These are phyloP conservation scores for Plebejus argus DNA, from an alignment of 2,888 invertebrate species.

Conservation along the genomic window DNA sequence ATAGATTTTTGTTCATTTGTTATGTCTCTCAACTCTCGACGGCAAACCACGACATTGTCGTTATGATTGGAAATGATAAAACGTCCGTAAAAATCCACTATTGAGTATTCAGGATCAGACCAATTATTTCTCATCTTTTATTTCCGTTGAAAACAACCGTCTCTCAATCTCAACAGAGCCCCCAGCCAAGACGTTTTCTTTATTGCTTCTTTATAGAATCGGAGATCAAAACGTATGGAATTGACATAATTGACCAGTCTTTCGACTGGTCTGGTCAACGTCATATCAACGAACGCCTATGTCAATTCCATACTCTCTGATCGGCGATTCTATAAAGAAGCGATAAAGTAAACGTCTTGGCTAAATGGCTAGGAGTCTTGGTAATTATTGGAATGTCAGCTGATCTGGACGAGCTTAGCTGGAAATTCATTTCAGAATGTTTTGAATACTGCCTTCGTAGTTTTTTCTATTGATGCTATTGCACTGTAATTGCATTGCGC, in stretches of 20 bases:
- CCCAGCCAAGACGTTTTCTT: too few species aligned
- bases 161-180: background rate
- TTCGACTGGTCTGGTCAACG: too few species aligned
- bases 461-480: background rate
- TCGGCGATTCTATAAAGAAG: too few species aligned
- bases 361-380: background rate
- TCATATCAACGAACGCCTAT: too few species aligned
- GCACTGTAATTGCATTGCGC: too few species aligned
- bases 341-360: too few species aligned
- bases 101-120: constrained; percentile 30
- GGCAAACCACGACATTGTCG: background rate
- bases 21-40: background rate
- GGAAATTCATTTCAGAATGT: background rate
- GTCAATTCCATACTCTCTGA: too few species aligned
- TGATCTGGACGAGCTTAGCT: constrained; percentile 8
- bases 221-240: too few species aligned
- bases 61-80: constrained; percentile 11
- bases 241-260: too few species aligned
- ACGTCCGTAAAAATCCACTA: constrained; percentile 1
- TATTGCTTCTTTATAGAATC: too few species aligned
- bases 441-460: background rate
- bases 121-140: constrained; percentile 33
- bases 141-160: constrained; percentile 25
- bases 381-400: constrained; percentile 29
- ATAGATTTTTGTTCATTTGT: background rate